Conservation (phyloP, 2,797 vertebrate genomes). For the Acanthurus tractus region DNA sequence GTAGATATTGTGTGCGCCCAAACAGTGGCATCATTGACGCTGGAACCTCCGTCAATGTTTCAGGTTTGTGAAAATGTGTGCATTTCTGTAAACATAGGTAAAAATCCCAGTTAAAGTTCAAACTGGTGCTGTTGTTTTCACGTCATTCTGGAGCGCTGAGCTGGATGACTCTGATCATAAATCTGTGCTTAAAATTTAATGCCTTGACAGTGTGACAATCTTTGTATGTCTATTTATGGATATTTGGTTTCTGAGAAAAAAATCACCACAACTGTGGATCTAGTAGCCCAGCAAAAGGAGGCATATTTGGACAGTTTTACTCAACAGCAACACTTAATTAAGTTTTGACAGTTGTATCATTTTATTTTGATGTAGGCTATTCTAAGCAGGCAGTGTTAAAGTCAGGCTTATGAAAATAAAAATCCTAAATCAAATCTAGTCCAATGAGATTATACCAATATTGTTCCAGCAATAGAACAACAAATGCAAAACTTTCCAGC, state of each 20-base stretch:
- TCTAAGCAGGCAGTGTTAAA: neutral
- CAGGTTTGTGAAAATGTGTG: slow-evolving; percentile 82
- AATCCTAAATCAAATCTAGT: neutral
- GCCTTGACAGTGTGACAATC: neutral
- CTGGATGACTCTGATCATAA: neutral
- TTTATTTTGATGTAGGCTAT: slow-evolving; percentile 12
- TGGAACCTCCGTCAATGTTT: slow-evolving; percentile 92
- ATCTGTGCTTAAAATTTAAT: neutral
- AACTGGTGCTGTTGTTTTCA: neutral
- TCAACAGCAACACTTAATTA: neutral
- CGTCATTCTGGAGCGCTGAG: neutral
- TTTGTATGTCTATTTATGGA: neutral
- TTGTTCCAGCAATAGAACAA: neutral
- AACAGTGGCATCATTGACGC: slow-evolving; percentile 95
- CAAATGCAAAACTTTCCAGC: neutral
- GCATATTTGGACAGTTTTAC: slow-evolving; percentile 21
- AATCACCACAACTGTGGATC: slow-evolving; percentile 1
- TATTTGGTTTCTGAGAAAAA: neutral
- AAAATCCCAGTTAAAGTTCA: neutral
- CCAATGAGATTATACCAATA: neutral
- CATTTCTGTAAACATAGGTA: neutral
- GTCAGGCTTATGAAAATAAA: neutral
- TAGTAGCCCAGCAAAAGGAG: neutral
- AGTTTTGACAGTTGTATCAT: neutral
- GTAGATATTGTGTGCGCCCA: slow-evolving; percentile 95